A percentile compares a stretch with the other conserved stretches of the same genome.
These are phyloP conservation scores for Etheostoma nigrum DNA, from an alignment of 2,797 vertebrate species.

Conservation along the genomic window DNA sequence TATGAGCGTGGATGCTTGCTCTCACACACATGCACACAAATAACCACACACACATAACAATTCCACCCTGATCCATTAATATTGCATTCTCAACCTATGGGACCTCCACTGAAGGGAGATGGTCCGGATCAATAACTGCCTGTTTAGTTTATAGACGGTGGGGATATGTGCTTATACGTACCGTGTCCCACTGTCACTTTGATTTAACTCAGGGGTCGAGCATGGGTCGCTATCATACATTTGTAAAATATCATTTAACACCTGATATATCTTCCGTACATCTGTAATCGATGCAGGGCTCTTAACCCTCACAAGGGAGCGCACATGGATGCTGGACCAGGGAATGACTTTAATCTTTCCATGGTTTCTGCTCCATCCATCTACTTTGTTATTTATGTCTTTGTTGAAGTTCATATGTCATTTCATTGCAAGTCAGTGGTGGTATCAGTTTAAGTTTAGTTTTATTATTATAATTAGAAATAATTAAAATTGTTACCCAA, in stretches of 20 bases:
- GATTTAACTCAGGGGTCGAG: conserved; percentile 80
- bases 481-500: background rate
- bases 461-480: background rate
- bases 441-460: conserved; percentile 1
- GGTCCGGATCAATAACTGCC: conserved; percentile 84
- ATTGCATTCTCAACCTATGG: conserved; percentile 72
- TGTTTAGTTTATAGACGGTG: conserved; percentile 83
- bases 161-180: conserved; percentile 73
- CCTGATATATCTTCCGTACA: conserved; percentile 73
- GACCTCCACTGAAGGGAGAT: conserved; percentile 71
- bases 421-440: conserved; percentile 37
- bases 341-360: conserved; percentile 42
- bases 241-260: conserved; percentile 83
- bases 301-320: conserved; percentile 45
- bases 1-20: conserved; percentile 34
- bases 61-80: conserved; percentile 77
- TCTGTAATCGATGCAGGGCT: conserved; percentile 68
- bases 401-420: conserved; percentile 31
- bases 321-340: conserved; percentile 3
- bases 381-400: conserved; percentile 20
- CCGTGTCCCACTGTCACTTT: conserved; percentile 74
- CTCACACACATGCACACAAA: conserved; percentile 45
- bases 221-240: conserved; percentile 69
- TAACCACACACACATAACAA: conserved; percentile 49
- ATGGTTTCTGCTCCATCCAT: conserved; percentile 32